Percentiles rank a stretch among this genome's conserved stretches.
Evolutionary conservation across 1,140 invertebrate species (phyloP).

Genomic region (Magallana angulata): DNA sequence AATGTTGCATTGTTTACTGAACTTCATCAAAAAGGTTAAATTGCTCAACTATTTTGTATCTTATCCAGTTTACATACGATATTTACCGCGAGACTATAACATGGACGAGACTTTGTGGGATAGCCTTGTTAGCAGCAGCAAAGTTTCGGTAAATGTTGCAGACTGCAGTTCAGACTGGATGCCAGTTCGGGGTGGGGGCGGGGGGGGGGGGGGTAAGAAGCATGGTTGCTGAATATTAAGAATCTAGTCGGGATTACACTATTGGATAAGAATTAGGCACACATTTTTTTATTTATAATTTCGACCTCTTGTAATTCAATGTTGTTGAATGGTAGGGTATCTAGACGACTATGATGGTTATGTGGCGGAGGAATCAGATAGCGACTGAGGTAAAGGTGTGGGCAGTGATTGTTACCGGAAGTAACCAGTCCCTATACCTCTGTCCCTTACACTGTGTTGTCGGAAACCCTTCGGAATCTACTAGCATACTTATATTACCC

Average conservation of each 20-base stretch:
- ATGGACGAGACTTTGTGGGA: slow-evolving; percentile 54
- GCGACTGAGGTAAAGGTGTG: neutral
- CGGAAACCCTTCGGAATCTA: neutral
- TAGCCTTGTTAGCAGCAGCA: slow-evolving; percentile 49
- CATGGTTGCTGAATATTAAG: too few species aligned
- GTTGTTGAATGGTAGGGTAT: neutral
- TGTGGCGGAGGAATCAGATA: neutral
- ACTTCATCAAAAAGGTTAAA: neutral
- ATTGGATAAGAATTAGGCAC: too few species aligned
- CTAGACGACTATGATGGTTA: neutral
- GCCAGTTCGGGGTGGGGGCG: neutral
- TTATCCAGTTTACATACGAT: slow-evolving; percentile 4
- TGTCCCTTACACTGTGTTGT: neutral
- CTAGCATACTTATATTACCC: neutral
- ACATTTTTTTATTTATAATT: too few species aligned
- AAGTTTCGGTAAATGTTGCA: slow-evolving; percentile 49
- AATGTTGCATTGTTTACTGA: neutral
- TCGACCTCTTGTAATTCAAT: neutral
- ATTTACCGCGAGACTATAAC: slow-evolving; percentile 35
- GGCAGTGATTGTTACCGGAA: too few species aligned
- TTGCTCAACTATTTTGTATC: neutral
- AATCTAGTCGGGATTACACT: too few species aligned
- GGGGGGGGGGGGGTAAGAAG: too few species aligned
- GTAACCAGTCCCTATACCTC: neutral
- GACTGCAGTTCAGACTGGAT: neutral